These are phyloP conservation scores for Pseudomyrmex sp. DNA, from an alignment of 1,140 invertebrate genomes.

Conservation along the genomic window DNA sequence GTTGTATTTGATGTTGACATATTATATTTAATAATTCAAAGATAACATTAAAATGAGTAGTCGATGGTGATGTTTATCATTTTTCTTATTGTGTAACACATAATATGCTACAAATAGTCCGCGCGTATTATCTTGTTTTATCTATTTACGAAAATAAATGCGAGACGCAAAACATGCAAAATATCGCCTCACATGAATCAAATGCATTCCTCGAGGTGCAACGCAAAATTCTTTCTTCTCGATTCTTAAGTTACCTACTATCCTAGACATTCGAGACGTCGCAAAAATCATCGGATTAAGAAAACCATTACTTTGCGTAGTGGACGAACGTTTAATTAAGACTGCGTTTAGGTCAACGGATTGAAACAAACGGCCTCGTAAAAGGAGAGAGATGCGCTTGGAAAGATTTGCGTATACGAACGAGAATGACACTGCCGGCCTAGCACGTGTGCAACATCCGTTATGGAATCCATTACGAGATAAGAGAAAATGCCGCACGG, in stretches of 20 bases:
- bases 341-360: constrained; percentile 29
- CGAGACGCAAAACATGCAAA: not conserved
- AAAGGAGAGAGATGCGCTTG: not conserved
- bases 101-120: not conserved
- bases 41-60: too few relatives aligned
- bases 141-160: constrained; percentile 25
- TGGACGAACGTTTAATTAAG: constrained; percentile 42
- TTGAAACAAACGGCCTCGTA: constrained; percentile 18
- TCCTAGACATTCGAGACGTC: not conserved
- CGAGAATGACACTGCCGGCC: constrained; percentile 20
- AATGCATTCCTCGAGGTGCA: not conserved
- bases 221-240: not conserved
- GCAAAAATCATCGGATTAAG: constrained; percentile 48
- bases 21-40: too few relatives aligned
- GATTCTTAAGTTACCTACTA: not conserved
- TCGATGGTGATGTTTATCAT: not conserved
- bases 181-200: constrained; percentile 13
- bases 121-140: not conserved
- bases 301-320: constrained; percentile 23
- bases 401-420: not conserved
- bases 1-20: too few relatives aligned
- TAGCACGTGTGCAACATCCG: constrained; percentile 46
- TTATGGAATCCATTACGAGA: constrained; percentile 63
- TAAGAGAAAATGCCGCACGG: constrained; percentile 23
- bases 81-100: not conserved